Evolutionary conservation across 2,888 invertebrate species (phyloP).

Genomic region (Xestia sexstrigata): DNA sequence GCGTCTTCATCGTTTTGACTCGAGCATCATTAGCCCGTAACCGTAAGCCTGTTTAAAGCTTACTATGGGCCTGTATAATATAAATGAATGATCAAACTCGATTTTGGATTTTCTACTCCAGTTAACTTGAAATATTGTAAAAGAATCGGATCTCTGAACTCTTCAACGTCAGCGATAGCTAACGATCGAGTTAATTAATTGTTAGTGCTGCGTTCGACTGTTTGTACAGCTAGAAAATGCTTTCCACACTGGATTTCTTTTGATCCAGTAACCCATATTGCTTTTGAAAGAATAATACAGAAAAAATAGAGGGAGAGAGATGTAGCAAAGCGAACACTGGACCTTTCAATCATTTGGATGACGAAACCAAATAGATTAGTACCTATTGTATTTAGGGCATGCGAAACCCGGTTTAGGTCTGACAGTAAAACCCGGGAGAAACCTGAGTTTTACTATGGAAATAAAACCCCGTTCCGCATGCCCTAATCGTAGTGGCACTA

Average conservation of each 20-base stretch:
- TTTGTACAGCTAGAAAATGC: slow-evolving; percentile 39
- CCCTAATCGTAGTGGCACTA: not conserved
- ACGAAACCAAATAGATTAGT: not conserved
- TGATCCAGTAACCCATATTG: slow-evolving; percentile 10
- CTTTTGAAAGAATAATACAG: not conserved
- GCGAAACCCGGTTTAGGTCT: too few relatives aligned
- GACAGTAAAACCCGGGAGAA: too few relatives aligned
- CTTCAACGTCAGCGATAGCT: slow-evolving; percentile 31
- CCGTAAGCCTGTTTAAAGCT: not conserved
- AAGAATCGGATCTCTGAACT: slow-evolving; percentile 16
- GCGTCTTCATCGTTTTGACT: not conserved
- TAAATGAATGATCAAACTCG: not conserved
- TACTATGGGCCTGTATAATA: not conserved
- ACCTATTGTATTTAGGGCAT: not conserved
- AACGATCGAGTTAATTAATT: slow-evolving; percentile 47
- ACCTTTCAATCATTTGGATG: not conserved
- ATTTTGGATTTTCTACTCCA: slow-evolving; percentile 8
- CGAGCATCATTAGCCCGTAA: not conserved
- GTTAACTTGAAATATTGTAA: slow-evolving; percentile 6
- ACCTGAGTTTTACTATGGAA: too few relatives aligned
- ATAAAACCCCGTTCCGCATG: too few relatives aligned
- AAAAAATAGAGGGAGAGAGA: not conserved
- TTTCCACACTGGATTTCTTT: slow-evolving; percentile 20
- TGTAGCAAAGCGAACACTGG: too few relatives aligned
- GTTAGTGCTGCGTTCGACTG: slow-evolving; percentile 38